phyloP scores from a whole-genome alignment of 2,888 invertebrate species.

The Cerceris ruficornis region DNA sequence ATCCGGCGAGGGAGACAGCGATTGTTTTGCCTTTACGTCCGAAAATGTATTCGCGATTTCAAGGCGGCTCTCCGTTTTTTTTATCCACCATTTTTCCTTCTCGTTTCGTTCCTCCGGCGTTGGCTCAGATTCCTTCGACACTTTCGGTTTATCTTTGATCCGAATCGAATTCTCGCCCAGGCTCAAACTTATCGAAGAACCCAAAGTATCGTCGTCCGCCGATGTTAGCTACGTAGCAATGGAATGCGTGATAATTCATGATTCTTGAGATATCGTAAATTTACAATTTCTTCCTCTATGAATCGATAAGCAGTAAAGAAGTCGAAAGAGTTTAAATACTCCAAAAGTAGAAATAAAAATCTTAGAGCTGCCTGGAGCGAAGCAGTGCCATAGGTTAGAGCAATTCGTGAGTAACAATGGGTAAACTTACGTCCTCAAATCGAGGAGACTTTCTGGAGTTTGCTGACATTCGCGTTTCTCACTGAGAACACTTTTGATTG shows the following conservation, averaged over 20 bases:
- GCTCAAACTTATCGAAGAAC: conserved; percentile 74
- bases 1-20: conserved; percentile 69
- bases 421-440: conserved; percentile 66
- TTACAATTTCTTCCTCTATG: neutral
- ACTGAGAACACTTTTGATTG: conserved; percentile 16
- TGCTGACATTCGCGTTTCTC: conserved; percentile 61
- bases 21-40: conserved; percentile 54
- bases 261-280: neutral
- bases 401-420: neutral
- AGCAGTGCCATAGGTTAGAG: conserved; percentile 46
- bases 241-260: neutral
- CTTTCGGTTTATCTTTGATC: conserved; percentile 70
- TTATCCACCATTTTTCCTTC: conserved; percentile 74
- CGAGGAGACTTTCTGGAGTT: conserved; percentile 51
- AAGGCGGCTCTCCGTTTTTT: conserved; percentile 68
- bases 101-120: conserved; percentile 21
- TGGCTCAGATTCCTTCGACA: conserved; percentile 30
- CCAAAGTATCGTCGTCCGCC: conserved; percentile 70
- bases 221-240: conserved; percentile 49
- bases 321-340: neutral
- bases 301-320: neutral
- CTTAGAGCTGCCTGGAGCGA: too few species aligned
- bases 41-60: conserved; percentile 54
- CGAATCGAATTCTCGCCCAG: conserved; percentile 74
- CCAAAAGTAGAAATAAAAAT: neutral